Evolutionary conservation across 2,797 vertebrate species (phyloP).

Genomic region (Cirrhinus mrigala): DNA sequence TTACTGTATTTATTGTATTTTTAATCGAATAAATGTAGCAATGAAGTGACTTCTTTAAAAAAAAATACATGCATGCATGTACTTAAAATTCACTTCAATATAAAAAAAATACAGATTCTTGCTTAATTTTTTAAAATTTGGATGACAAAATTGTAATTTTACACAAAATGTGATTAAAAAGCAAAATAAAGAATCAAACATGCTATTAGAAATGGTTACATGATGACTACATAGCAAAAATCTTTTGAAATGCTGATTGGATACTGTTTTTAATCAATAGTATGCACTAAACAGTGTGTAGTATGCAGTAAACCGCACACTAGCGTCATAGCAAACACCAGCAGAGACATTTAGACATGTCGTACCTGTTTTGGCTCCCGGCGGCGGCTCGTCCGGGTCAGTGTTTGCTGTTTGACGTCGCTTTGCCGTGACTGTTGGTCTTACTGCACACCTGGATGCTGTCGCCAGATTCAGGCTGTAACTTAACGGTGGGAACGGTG

Average conservation of each 20-base stretch:
- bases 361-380: constrained; percentile 65
- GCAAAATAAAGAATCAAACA: not conserved
- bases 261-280: not conserved
- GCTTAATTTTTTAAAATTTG: not conserved
- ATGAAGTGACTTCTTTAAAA: no score
- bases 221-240: not conserved
- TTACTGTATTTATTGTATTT: no score
- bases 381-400: constrained; percentile 79
- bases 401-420: constrained; percentile 89
- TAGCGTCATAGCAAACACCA: not conserved
- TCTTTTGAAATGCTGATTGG: not conserved
- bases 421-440: constrained; percentile 89
- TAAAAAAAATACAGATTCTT: not conserved
- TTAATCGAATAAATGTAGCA: no score
- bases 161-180: not conserved
- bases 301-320: not conserved
- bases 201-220: not conserved
- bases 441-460: constrained; percentile 90
- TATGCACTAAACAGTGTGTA: not conserved
- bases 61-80: not conserved
- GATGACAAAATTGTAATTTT: not conserved
- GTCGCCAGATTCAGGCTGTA: constrained; percentile 91
- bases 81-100: not conserved
- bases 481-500: constrained; percentile 89
- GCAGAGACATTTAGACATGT: not conserved